Percentiles rank a stretch among this genome's conserved stretches.
These are phyloP conservation scores for Cerceris ruficornis DNA, from an alignment of 2,888 invertebrate genomes.

Conservation along the genomic window DNA sequence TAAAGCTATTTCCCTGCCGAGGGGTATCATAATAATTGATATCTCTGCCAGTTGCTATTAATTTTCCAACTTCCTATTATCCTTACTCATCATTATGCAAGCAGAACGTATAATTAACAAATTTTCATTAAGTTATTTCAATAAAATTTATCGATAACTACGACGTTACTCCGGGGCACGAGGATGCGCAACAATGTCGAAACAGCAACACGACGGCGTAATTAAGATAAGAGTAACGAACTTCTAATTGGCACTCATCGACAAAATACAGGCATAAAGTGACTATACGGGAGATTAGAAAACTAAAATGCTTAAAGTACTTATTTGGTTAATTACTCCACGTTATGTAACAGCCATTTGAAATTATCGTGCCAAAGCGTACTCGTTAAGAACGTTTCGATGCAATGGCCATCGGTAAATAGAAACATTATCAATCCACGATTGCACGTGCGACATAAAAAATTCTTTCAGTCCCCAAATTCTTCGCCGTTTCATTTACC, in stretches of 20 bases:
- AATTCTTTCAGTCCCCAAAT: background rate
- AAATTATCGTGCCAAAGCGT: conserved; percentile 16
- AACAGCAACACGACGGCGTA: conserved; percentile 19
- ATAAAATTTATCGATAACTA: conserved; percentile 2
- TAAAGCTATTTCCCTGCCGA: no score
- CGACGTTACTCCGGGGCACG: background rate
- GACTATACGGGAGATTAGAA: conserved; percentile 56
- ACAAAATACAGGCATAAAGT: conserved; percentile 35
- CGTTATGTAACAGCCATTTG: conserved; percentile 37
- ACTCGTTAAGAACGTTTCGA: background rate
- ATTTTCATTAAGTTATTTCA: background rate
- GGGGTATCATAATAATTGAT: no score
- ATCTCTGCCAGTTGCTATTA: no score
- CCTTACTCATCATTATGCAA: background rate
- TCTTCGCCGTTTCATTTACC: background rate
- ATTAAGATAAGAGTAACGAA: conserved; percentile 56
- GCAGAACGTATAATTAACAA: background rate
- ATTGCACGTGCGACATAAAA: no score
- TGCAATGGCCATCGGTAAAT: conserved; percentile 15
- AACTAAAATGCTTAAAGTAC: conserved; percentile 58
- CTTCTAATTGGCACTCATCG: conserved; percentile 52
- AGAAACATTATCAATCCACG: conserved; percentile 33
- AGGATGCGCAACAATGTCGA: conserved; percentile 38
- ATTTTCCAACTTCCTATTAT: no score
- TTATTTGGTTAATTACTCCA: conserved; percentile 58